phyloP scores from a whole-genome alignment of 2,113 vertebrate species.

The Arizona elegans region DNA sequence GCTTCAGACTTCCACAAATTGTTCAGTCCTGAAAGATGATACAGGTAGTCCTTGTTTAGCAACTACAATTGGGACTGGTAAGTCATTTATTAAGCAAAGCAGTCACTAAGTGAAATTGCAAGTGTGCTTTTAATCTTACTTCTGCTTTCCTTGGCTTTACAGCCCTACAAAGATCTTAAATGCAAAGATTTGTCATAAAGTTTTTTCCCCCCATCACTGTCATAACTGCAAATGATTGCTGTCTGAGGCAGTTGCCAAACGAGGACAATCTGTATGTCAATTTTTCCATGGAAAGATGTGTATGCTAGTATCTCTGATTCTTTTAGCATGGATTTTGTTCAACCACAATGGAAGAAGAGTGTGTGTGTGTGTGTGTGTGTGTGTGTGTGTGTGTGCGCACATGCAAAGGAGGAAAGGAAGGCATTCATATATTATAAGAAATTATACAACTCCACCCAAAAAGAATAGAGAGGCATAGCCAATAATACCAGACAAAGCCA shows the following conservation, averaged over 20 bases:
- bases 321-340: neutral
- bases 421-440: neutral
- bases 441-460: neutral
- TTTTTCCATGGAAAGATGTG: neutral
- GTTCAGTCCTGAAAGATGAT: neutral
- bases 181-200: neutral
- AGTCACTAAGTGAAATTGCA: neutral
- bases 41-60: neutral
- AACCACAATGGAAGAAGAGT: neutral
- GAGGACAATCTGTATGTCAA: neutral
- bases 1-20: neutral
- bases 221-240: neutral
- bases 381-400: neutral
- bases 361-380: neutral
- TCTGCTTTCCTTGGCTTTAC: neutral
- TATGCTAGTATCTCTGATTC: neutral
- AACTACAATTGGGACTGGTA: neutral
- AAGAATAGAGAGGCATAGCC: constrained; percentile 5
- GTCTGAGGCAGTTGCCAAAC: neutral
- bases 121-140: neutral
- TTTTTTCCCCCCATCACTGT: neutral
- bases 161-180: neutral
- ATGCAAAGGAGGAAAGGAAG: neutral
- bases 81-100: neutral
- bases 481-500: constrained; percentile 48